Conservation (phyloP, 2,888 invertebrate genomes). For the Oscheius sp. region DNA sequence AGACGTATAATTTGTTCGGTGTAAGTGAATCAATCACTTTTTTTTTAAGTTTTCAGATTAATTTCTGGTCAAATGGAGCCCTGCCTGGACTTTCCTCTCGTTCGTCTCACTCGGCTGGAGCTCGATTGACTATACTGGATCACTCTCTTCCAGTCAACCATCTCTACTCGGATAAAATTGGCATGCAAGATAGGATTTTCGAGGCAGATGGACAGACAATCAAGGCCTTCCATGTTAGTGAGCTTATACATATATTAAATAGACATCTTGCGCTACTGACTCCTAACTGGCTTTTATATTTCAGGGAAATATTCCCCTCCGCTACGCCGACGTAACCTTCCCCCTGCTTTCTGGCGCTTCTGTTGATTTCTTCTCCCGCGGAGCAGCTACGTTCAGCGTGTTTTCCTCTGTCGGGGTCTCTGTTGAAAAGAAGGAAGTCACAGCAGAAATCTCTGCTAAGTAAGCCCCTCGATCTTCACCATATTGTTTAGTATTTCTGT, state of each 20-base stretch:
- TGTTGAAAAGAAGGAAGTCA: slow-evolving; percentile 44
- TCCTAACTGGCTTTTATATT: not conserved
- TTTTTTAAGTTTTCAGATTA: slow-evolving; percentile 33
- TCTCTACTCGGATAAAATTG: slow-evolving; percentile 37
- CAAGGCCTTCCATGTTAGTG: slow-evolving; percentile 45
- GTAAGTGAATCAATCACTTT: slow-evolving; percentile 6
- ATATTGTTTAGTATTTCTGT: slow-evolving; percentile 36
- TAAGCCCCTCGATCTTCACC: slow-evolving; percentile 16
- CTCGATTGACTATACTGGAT: slow-evolving; percentile 38
- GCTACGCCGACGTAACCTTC: slow-evolving; percentile 29
- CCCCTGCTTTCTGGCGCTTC: slow-evolving; percentile 53
- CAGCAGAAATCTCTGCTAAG: slow-evolving; percentile 39
- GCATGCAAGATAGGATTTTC: slow-evolving; percentile 44
- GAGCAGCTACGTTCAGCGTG: slow-evolving; percentile 37
- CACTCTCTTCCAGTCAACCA: slow-evolving; percentile 39
- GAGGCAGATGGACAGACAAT: slow-evolving; percentile 51
- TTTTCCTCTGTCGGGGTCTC: slow-evolving; percentile 44
- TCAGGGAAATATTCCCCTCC: slow-evolving; percentile 44
- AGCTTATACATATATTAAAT: not conserved
- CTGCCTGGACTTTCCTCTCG: slow-evolving; percentile 5
- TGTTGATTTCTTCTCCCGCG: slow-evolving; percentile 40
- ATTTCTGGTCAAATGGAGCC: slow-evolving; percentile 36
- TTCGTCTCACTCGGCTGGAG: slow-evolving; percentile 30
- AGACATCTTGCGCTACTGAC: not conserved
- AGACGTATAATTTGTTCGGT: slow-evolving; percentile 33